Percentiles rank a stretch among this genome's conserved stretches.
phyloP scores from a whole-genome alignment of 1,140 invertebrate genomes.

The Meteorus sp. region DNA sequence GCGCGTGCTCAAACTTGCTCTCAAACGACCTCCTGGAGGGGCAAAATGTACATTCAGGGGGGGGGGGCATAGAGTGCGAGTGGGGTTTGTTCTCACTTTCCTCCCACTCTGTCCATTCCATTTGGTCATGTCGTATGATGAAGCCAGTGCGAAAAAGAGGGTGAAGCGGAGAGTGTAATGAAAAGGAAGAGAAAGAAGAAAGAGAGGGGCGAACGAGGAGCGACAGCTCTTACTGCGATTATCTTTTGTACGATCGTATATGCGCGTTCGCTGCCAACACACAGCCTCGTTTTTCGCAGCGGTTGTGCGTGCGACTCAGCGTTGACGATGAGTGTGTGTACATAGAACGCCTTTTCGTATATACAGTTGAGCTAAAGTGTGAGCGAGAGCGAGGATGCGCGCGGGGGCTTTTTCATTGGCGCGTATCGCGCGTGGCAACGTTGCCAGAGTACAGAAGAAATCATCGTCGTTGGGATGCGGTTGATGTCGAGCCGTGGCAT shows the following conservation, averaged over 20 bases:
- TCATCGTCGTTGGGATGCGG: too few species aligned
- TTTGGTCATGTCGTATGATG: background rate
- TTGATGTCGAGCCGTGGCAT: too few species aligned
- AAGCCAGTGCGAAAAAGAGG: background rate
- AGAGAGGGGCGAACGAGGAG: constrained; percentile 29
- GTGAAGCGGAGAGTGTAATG: background rate
- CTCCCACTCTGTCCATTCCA: background rate
- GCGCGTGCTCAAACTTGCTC: background rate
- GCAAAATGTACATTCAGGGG: too few species aligned
- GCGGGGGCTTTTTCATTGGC: background rate
- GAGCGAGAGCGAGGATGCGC: too few species aligned
- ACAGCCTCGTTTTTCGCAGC: constrained; percentile 1
- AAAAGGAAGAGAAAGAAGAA: constrained; percentile 23
- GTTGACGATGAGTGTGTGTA: constrained; percentile 20
- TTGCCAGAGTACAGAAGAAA: background rate
- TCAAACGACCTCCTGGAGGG: background rate
- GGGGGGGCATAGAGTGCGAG: too few species aligned
- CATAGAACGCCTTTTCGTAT: too few species aligned
- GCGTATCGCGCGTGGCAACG: constrained; percentile 3
- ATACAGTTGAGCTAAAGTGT: too few species aligned
- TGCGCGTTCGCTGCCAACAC: too few species aligned
- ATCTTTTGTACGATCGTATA: constrained; percentile 42
- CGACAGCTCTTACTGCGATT: constrained; percentile 33
- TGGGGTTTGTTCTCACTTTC: background rate
- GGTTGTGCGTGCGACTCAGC: background rate